Evolutionary conservation across 1,140 invertebrate species (phyloP).

Genomic region (Protaetia brevitarsis): DNA sequence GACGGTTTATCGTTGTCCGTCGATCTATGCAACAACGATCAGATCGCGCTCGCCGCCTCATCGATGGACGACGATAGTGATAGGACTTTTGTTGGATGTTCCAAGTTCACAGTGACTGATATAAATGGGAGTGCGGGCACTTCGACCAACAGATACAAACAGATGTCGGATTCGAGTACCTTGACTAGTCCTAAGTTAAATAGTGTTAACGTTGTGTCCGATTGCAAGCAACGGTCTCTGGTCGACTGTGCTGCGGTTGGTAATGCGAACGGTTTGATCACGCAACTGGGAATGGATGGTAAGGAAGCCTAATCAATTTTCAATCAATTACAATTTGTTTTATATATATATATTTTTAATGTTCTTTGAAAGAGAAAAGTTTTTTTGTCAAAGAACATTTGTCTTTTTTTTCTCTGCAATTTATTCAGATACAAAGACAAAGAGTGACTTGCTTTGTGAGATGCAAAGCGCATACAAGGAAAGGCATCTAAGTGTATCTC

Average conservation of each 20-base stretch:
- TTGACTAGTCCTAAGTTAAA: constrained; percentile 46
- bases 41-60: not conserved
- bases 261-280: constrained; percentile 40
- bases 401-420: not conserved
- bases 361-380: not conserved
- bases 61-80: constrained; percentile 25
- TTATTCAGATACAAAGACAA: not conserved
- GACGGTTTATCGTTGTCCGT: not conserved
- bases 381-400: not conserved
- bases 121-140: constrained; percentile 29
- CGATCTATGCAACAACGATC: not conserved
- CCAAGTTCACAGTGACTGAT: constrained; percentile 43
- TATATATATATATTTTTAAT: not conserved
- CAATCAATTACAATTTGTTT: not conserved
- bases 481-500: not conserved
- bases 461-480: not conserved
- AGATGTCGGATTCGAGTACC: constrained; percentile 37
- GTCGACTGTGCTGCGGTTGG: constrained; percentile 25
- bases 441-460: not conserved
- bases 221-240: constrained; percentile 23
- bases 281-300: constrained; percentile 40
- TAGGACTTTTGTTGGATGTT: constrained; percentile 42
- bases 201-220: constrained; percentile 36
- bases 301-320: too few species aligned
- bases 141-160: constrained; percentile 28